Conservation (phyloP, 30 jellyfish, hydroid and myxozoan genomes). For the Haliclystus octoradiatus region DNA sequence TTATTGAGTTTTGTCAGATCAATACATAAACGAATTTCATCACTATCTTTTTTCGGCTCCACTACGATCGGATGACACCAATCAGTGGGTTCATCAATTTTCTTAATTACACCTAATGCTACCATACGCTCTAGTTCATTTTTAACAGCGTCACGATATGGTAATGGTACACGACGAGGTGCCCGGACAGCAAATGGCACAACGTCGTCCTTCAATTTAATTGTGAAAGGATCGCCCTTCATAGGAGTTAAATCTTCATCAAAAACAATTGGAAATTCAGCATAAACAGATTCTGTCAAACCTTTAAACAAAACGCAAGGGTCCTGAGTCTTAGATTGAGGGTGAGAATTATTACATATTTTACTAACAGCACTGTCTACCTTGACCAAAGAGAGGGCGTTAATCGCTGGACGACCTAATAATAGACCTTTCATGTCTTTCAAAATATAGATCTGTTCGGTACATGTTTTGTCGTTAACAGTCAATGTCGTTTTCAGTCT, state of each 20-base stretch:
- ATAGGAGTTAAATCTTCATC: constrained; percentile 12
- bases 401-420: too few species aligned
- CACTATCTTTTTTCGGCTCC: constrained; percentile 22
- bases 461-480: too few species aligned
- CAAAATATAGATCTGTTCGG: too few species aligned
- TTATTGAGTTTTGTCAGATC: constrained; percentile 35
- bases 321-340: too few species aligned
- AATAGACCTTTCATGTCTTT: too few species aligned
- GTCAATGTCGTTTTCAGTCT: too few species aligned
- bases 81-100: constrained; percentile 43
- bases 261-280: constrained; percentile 13
- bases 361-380: too few species aligned
- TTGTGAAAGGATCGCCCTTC: constrained; percentile 19
- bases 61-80: constrained; percentile 57
- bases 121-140: constrained; percentile 38
- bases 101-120: constrained; percentile 36
- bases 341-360: too few species aligned
- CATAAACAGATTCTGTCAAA: too few species aligned
- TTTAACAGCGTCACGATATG: constrained; percentile 21
- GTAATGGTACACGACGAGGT: constrained; percentile 47
- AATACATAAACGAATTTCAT: constrained; percentile 40
- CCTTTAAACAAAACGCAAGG: too few species aligned
- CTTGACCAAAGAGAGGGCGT: too few species aligned
- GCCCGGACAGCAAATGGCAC: constrained; percentile 30
- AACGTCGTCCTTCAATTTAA: constrained; percentile 8